Percentiles rank a stretch among this genome's conserved stretches.
Conservation (phyloP, 2,113 vertebrate genomes). For the Seriola aureovittata region DNA sequence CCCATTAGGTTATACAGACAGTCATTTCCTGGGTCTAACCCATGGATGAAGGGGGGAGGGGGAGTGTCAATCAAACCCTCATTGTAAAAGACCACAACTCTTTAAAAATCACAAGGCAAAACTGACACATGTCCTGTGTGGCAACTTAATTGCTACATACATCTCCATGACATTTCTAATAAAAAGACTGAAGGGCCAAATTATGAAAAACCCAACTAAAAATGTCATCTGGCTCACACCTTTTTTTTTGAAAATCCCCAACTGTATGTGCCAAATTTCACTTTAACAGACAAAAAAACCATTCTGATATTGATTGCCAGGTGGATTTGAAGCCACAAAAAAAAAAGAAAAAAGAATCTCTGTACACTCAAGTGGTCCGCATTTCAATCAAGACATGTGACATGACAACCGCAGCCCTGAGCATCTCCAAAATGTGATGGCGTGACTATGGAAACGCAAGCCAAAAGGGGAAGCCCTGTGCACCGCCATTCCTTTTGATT, state of each 20-base stretch:
- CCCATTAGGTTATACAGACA: constrained; percentile 65
- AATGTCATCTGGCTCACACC: constrained; percentile 33
- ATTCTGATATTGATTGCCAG: constrained; percentile 51
- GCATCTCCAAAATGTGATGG: constrained; percentile 64
- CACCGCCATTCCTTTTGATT: constrained; percentile 59
- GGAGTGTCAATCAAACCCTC: constrained; percentile 74
- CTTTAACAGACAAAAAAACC: constrained; percentile 60
- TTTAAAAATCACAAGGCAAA: constrained; percentile 77
- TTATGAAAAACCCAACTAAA: constrained; percentile 42
- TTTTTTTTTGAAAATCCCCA: constrained; percentile 28
- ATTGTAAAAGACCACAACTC: constrained; percentile 71
- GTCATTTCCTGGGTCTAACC: constrained; percentile 63
- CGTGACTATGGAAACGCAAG: constrained; percentile 67
- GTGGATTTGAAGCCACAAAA: constrained; percentile 60
- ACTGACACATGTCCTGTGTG: constrained; percentile 67
- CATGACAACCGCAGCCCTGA: constrained; percentile 65
- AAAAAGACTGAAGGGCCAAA: constrained; percentile 52
- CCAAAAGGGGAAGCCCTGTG: constrained; percentile 53
- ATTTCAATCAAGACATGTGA: constrained; percentile 66
- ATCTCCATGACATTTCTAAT: constrained; percentile 59
- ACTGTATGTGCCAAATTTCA: constrained; percentile 52
- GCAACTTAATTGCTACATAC: constrained; percentile 66
- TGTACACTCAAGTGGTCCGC: constrained; percentile 74
- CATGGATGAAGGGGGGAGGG: constrained; percentile 47
- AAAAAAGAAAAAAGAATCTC: constrained; percentile 53